Evolutionary conservation across 2,888 invertebrate species (phyloP), one percentile per base, ranked within the genome.

Genomic region (Parnassius mnemosyne): DNA sequence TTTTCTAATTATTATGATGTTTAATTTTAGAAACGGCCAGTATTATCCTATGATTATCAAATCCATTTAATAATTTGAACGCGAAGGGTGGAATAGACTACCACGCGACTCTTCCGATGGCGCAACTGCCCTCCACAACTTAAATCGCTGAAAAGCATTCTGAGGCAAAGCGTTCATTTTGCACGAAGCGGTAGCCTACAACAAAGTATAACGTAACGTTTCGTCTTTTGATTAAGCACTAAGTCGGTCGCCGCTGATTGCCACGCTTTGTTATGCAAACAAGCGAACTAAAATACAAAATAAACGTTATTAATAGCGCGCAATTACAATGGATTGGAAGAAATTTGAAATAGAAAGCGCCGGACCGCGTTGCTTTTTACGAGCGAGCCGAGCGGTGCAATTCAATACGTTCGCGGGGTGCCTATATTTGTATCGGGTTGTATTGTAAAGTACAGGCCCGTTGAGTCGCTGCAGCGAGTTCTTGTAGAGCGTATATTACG

Each of bases 261-360:
- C 63, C 43, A n/a, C 47, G 56, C 59, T 51, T 59, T 63, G 59
- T 63, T 63, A 60, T 63, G 46, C 13, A 59, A 63, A 63, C 63
- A 63, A 58, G 55, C 59, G 25, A 49, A 59, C 52, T 41, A 59
- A 59, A 63, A 59, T 55, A 59, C 55, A 42, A 59, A 63, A 59
- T 63, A 63, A 55, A 56, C 55, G 42, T 50, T 63, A 59, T 59
- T 59, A 55, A 59, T 63, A 63, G 52, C 55, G 42, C 13, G 52
- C 54, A 56, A 63, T 59, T 59, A 59, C 63, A 63, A 55, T n/a
- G 55, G 46, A 10, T 44, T 42, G 46, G 58, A 42, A 59, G 59
- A 63, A 59, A 59, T 59, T 52, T 41, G 12, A 53, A 57, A 61
- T 46, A 25, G 41, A 12, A 7, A 53, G 44, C 16, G 10, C 42